Base-by-base conservation (phyloP, 2,797 vertebrate species). In the Myotis vivesi region DNA sequence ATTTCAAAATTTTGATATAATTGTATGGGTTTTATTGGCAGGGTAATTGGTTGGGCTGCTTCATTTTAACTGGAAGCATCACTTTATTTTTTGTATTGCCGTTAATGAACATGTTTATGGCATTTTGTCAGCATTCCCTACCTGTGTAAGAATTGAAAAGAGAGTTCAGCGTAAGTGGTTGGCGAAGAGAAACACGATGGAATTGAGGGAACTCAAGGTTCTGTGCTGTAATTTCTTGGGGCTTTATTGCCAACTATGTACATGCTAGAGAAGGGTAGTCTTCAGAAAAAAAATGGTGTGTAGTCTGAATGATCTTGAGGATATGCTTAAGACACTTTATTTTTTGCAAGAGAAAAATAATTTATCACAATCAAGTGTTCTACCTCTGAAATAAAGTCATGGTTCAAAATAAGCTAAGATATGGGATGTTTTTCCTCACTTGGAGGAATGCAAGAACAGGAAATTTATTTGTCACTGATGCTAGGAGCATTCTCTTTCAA, bases 351-450 rank as follows among this genome's bases (percentile, higher is more conserved):
- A 82, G 25, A 66, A 89, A 86, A 83, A 55, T 71, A 33, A 33
- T 83, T 44, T 73, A 49, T 80, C 44, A 75, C 57, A 87, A 66
- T 93, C 12, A 91, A 88, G 36, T 53, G 51, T 46, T 75, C 11
- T 92, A 25, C 72, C 33, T 72, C 11, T 94, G 33, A 49, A 77
- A 62, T 66, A 64, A 91, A 91, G 19, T 83, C 30, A 89, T 66
- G 9, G n/a, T 66, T 79, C 55, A 83, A 86, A 89, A 79, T 80
- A 66, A 68, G 55, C 23, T 80, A 38, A 75, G 64, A 88, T 69
- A 80, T 81, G 81, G 41, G 44, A 57, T 86, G 62, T 38, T 87
- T 82, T 95, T 87, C 69, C 71, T 75, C n/a, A 94, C 55, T n/a
- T 83, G 51, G n/a, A 55, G 23, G 36, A 80, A 87, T 80, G 51